phyloP scores from a whole-genome alignment of 2,113 vertebrate species.

The Nanorana parkeri region DNA sequence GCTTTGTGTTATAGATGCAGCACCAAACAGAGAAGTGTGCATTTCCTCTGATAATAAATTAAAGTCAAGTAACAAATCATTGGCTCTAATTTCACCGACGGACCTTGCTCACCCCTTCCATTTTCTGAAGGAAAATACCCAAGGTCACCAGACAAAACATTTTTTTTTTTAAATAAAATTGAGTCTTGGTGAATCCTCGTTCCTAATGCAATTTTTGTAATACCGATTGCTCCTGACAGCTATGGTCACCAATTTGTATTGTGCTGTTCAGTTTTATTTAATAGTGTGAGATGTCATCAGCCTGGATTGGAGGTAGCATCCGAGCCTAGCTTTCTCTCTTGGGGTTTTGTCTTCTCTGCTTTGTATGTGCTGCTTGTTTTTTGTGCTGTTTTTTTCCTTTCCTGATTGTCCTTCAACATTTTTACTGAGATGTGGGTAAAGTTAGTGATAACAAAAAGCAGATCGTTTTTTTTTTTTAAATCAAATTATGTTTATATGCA shows the following conservation, averaged over 20 bases:
- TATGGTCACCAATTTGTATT: constrained; percentile 70
- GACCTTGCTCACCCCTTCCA: constrained; percentile 58
- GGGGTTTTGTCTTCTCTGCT: constrained; percentile 64
- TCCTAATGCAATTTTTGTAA: constrained; percentile 79
- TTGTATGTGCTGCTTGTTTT: constrained; percentile 25
- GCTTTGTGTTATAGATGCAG: constrained; percentile 27
- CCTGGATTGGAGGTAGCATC: constrained; percentile 80
- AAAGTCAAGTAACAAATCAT: constrained; percentile 15
- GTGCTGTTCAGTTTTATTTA: constrained; percentile 84
- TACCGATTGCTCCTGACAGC: constrained; percentile 79
- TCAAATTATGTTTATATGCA: not conserved
- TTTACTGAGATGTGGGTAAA: constrained; percentile 6
- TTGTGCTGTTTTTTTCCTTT: constrained; percentile 30
- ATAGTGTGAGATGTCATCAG: constrained; percentile 75
- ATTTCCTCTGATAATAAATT: constrained; percentile 35
- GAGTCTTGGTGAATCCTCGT: constrained; percentile 78
- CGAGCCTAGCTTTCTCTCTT: constrained; percentile 68
- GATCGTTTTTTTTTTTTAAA: not conserved
- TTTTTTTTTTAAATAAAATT: constrained; percentile 71
- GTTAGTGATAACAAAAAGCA: not conserved
- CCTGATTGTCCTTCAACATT: constrained; percentile 41
- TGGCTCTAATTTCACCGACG: constrained; percentile 34
- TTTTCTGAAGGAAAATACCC: constrained; percentile 64
- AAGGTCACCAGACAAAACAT: constrained; percentile 80
- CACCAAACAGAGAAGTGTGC: constrained; percentile 4